These are phyloP conservation scores for Drosophila kohkoa DNA, from an alignment of 1,140 invertebrate species.

Conservation along the genomic window DNA sequence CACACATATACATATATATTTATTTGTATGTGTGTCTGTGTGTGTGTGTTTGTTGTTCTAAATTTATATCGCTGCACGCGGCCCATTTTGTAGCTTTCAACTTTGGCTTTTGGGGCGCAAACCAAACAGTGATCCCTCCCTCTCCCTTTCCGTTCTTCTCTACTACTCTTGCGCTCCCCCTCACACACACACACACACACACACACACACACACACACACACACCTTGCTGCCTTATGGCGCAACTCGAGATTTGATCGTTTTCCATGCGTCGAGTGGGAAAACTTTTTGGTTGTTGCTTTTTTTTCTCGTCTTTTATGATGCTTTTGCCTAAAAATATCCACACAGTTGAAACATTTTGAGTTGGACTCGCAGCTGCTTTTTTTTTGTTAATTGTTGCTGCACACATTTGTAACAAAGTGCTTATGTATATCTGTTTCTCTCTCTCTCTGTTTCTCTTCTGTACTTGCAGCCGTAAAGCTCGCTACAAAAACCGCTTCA, in stretches of 20 bases:
- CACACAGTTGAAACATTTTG: conserved; percentile 35
- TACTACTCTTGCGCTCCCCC: background rate
- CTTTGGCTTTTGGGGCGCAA: conserved; percentile 48
- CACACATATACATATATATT: background rate
- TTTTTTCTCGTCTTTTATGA: conserved; percentile 24
- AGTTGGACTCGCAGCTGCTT: conserved; percentile 56
- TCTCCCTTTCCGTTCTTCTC: background rate
- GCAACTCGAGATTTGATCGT: conserved; percentile 50
- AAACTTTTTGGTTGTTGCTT: conserved; percentile 19
- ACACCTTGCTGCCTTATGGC: conserved; percentile 47
- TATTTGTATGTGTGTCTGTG: background rate
- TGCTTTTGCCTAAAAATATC: conserved; percentile 61
- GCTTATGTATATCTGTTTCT: background rate
- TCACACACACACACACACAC: background rate
- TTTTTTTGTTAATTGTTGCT: background rate
- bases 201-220: background rate
- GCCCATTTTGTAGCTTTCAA: conserved; percentile 43
- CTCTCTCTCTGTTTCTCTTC: background rate
- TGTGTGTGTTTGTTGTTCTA: conserved; percentile 11
- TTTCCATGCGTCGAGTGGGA: conserved; percentile 16
- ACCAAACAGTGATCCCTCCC: conserved; percentile 9
- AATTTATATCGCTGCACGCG: conserved; percentile 40
- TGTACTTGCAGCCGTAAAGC: background rate
- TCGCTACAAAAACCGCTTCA: background rate
- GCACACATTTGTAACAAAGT: conserved; percentile 25